Evolutionary conservation across 2,888 invertebrate genomes (phyloP).

Genomic region (Cyclophora albipunctata): DNA sequence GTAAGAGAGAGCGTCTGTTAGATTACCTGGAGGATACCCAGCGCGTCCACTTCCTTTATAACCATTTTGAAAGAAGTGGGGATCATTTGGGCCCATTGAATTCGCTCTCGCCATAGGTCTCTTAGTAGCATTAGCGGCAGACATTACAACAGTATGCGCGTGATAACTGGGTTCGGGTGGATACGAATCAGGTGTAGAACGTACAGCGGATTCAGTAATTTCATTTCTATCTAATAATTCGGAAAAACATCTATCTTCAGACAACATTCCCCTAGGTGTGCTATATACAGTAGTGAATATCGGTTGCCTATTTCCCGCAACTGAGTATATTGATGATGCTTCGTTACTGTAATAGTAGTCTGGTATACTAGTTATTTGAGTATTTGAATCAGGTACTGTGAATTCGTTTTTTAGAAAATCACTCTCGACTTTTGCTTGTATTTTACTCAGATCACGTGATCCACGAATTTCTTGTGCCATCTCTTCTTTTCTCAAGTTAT

Average conservation of each 20-base stretch:
- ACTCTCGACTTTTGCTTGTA: slow-evolving; percentile 46
- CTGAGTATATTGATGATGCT: slow-evolving; percentile 82
- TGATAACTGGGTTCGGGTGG: slow-evolving; percentile 75
- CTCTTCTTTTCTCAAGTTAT: slow-evolving; percentile 39
- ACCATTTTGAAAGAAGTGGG: slow-evolving; percentile 76
- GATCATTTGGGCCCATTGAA: slow-evolving; percentile 71
- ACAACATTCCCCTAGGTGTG: slow-evolving; percentile 77
- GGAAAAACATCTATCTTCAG: slow-evolving; percentile 79
- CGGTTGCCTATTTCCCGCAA: slow-evolving; percentile 82
- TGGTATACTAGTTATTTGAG: slow-evolving; percentile 48
- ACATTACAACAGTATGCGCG: slow-evolving; percentile 72
- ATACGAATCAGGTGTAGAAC: slow-evolving; percentile 57
- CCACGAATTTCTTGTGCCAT: slow-evolving; percentile 40
- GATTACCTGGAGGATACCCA: slow-evolving; percentile 81
- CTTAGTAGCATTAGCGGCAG: slow-evolving; percentile 52
- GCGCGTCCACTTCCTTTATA: slow-evolving; percentile 79
- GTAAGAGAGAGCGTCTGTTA: slow-evolving; percentile 87
- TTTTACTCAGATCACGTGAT: slow-evolving; percentile 45
- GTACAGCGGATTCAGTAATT: slow-evolving; percentile 54
- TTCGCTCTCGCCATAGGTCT: slow-evolving; percentile 76
- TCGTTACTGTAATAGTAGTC: slow-evolving; percentile 69
- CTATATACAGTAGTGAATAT: slow-evolving; percentile 85
- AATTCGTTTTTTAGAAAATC: slow-evolving; percentile 47
- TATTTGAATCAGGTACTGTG: slow-evolving; percentile 39
- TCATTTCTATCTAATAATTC: slow-evolving; percentile 79